A percentile compares a stretch with the other conserved stretches of the same genome.
Conservation (phyloP, 2,888 invertebrate species). For the Scelioninae gen. 1 region DNA sequence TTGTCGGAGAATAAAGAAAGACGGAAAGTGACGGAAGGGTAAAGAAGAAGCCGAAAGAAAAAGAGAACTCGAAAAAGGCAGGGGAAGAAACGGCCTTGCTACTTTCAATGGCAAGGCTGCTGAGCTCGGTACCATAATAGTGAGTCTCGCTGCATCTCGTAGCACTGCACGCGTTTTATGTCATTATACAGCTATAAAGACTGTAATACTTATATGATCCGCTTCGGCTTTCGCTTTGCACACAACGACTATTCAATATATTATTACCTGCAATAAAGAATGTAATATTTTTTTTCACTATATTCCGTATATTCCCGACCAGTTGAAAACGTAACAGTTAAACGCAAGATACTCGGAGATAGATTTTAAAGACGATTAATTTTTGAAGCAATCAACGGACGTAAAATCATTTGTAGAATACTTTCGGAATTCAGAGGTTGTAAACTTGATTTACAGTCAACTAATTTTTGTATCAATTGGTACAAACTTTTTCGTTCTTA, state of each 20-base stretch:
- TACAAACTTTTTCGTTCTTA: background rate
- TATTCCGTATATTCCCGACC: no score
- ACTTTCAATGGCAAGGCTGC: constrained; percentile 81
- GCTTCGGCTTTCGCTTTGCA: constrained; percentile 45
- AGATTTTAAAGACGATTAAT: constrained; percentile 24
- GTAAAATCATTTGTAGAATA: background rate
- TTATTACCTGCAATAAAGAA: constrained; percentile 60
- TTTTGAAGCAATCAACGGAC: background rate
- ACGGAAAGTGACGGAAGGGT: constrained; percentile 49
- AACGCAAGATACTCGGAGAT: constrained; percentile 1
- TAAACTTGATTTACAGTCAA: constrained; percentile 18
- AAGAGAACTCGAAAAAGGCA: constrained; percentile 66
- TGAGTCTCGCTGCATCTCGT: constrained; percentile 41
- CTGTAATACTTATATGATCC: constrained; percentile 59
- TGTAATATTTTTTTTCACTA: constrained; percentile 45
- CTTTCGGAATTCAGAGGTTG: background rate
- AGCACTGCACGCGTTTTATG: constrained; percentile 63
- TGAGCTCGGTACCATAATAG: constrained; percentile 67
- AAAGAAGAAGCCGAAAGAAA: constrained; percentile 41
- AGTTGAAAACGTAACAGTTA: constrained; percentile 6
- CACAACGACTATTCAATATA: constrained; percentile 54
- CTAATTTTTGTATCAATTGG: constrained; percentile 2
- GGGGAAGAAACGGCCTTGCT: constrained; percentile 79
- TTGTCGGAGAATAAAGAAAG: constrained; percentile 39
- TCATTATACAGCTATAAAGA: constrained; percentile 65